A percentile compares a stretch with the other conserved stretches of the same genome.
Evolutionary conservation across 2,888 invertebrate species (phyloP).

Genomic region (Volucella inanis): DNA sequence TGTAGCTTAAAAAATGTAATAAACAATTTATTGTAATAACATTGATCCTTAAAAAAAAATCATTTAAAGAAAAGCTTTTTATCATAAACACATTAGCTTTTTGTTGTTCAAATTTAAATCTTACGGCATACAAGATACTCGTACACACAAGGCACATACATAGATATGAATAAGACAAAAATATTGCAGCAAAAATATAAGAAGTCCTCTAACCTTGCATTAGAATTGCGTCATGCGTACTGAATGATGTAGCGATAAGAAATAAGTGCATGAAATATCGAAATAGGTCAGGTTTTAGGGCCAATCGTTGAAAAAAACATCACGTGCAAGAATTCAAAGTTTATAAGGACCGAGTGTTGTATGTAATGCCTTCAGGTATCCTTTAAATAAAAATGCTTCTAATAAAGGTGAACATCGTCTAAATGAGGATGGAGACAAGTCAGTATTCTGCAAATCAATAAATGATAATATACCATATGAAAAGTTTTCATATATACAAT

Average conservation of each 20-base stretch:
- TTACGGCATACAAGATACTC: background rate
- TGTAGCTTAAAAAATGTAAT: no score
- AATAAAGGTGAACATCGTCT: no score
- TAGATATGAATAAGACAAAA: no score
- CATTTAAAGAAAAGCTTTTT: background rate
- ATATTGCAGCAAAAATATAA: conserved; percentile 14
- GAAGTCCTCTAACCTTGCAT: conserved; percentile 22
- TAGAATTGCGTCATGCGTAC: conserved; percentile 49
- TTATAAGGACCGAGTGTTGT: no score
- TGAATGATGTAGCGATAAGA: conserved; percentile 7
- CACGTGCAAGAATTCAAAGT: no score
- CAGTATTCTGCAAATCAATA: background rate
- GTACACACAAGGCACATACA: no score
- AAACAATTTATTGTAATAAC: no score
- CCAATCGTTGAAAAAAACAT: no score
- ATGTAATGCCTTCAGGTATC: no score
- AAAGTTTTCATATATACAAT: background rate
- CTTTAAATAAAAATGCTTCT: no score
- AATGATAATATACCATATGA: background rate
- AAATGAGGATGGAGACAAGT: no score
- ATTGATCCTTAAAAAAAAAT: background rate
- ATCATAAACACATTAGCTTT: background rate
- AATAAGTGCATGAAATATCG: background rate
- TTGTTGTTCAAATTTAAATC: background rate
- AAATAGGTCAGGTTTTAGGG: background rate